Evolutionary conservation across 2,888 invertebrate genomes (phyloP).

Genomic region (Spicauda simplicius): DNA sequence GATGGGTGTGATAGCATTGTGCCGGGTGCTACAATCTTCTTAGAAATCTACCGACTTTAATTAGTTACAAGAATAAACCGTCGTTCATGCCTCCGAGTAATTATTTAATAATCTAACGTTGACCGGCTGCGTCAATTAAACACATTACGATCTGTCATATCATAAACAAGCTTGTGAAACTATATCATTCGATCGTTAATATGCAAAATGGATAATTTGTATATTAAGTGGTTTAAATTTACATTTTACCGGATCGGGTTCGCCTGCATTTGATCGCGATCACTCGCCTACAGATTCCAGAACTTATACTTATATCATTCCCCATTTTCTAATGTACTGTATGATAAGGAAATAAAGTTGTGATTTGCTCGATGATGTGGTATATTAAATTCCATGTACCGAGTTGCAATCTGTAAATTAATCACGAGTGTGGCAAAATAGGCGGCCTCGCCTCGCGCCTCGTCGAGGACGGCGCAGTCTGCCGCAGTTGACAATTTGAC

Average conservation of each 20-base stretch:
- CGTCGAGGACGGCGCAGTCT: background rate
- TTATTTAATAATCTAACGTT: background rate
- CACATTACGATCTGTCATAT: background rate
- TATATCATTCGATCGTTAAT: slow-evolving; percentile 3
- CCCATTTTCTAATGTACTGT: background rate
- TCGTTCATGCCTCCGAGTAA: background rate
- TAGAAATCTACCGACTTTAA: background rate
- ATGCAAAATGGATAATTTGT: background rate
- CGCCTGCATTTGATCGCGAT: background rate
- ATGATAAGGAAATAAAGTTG: background rate
- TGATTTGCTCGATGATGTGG: background rate
- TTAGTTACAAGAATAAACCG: background rate
- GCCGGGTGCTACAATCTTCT: background rate
- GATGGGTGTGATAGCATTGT: no score
- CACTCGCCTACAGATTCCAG: background rate
- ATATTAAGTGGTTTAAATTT: background rate
- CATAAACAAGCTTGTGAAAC: slow-evolving; percentile 2
- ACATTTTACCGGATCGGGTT: slow-evolving; percentile 4
- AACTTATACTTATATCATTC: background rate
- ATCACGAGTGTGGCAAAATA: background rate
- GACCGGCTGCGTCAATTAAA: background rate
- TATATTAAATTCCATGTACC: background rate
- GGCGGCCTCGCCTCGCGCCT: slow-evolving; percentile 1
- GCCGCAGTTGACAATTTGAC: background rate
- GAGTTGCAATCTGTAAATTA: background rate